Base-by-base conservation (phyloP, 1,140 invertebrate genomes). In the Cydia amplana region DNA sequence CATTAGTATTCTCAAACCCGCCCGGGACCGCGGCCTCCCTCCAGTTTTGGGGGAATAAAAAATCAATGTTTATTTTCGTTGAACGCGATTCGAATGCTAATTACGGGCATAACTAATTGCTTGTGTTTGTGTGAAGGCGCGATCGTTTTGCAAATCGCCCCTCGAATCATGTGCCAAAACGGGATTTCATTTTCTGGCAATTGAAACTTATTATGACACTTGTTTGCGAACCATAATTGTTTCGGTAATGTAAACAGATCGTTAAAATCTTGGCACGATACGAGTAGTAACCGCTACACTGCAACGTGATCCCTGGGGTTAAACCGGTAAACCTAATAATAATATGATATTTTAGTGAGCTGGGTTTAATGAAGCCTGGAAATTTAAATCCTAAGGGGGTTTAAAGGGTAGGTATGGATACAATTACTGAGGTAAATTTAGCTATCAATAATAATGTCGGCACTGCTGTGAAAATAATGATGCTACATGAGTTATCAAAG, bases 41-140 rank as follows among this genome's bases (percentile, higher is more conserved):
- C 80, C 83, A 90, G 79, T 87, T 91, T 91, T 85, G 85, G 88
- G 86, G 88, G 85, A 86, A 86, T 87, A 92, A 93, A 91, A 92
- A 93, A 93, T 93, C 91, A 93, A 93, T 93, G 89, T 93, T 93
- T 93, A 91, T 91, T 90, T 86, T 83, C 85, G 74, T 78, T 70
- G 84, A 82, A 91, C 86, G 88, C 85, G 88, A 85, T 90, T 87
- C 82, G 91, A 93, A 93, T 93, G 84, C 85, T 91, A 90, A 93
- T 93, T 88, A 89, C 86, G 78, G 82, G 75, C 77, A 86, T 85
- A 87, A 84, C 87, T 91, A 93, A 93, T 93, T 93, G 88, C 86
- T 85, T 85, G 83, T 86, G 80, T 90, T 88, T 86, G 81, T 83
- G 82, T 83, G 74, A 86, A 87, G 80, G 83, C 79, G 83, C 77